A percentile compares a stretch with the other conserved stretches of the same genome.
Evolutionary conservation across 2,113 vertebrate species (phyloP).

Genomic region (Sorex araneus): DNA sequence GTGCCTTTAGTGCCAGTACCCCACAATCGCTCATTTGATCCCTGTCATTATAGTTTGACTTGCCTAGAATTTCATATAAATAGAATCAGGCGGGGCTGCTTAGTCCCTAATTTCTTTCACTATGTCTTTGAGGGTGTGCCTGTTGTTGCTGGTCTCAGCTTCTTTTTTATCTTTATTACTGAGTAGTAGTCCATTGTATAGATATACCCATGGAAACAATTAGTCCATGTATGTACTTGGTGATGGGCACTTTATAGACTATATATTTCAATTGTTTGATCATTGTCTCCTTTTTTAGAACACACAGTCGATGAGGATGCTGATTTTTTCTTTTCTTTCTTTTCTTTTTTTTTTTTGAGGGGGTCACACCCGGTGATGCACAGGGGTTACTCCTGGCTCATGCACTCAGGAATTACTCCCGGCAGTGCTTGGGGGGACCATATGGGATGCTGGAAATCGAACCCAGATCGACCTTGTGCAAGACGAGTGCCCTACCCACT

Average conservation of each 20-base stretch:
- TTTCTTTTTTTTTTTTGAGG: too few species aligned
- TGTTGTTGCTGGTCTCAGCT: neutral
- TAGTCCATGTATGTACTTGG: neutral
- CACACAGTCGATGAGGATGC: neutral
- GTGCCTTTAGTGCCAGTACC: neutral
- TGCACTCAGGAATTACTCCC: too few species aligned
- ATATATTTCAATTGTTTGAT: neutral
- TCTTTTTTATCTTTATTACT: constrained; percentile 21
- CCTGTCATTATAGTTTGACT: neutral
- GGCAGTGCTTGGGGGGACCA: too few species aligned
- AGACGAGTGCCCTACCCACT: too few species aligned
- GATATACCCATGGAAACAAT: neutral
- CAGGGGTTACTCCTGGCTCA: too few species aligned
- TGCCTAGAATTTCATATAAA: neutral
- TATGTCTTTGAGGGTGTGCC: neutral
- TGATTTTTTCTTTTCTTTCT: neutral
- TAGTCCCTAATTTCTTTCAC: neutral
- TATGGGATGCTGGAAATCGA: too few species aligned
- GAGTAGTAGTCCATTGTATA: neutral
- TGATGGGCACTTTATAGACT: neutral
- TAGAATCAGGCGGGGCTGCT: neutral
- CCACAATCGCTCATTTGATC: neutral
- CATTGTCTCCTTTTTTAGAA: neutral
- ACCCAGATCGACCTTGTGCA: too few species aligned
- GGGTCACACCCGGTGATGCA: too few species aligned